Conservation (phyloP, 1,140 invertebrate species). For the Sinonovacula constricta region DNA sequence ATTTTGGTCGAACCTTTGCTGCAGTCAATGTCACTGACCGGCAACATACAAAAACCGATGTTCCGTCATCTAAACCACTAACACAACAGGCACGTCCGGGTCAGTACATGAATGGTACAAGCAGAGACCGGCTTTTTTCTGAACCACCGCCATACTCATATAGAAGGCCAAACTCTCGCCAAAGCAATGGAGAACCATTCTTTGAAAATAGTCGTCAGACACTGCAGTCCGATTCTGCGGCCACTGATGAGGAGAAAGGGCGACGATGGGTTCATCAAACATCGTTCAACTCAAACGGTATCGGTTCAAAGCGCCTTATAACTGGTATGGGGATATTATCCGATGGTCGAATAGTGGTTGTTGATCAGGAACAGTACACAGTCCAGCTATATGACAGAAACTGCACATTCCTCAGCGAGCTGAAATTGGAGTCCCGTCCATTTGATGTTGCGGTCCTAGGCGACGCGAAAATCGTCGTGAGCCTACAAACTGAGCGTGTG, state of each 20-base stretch:
- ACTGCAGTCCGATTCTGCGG: not conserved
- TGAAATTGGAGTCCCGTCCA: slow-evolving; percentile 44
- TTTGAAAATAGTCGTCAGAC: not conserved
- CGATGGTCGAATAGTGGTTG: slow-evolving; percentile 30
- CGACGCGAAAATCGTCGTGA: slow-evolving; percentile 40
- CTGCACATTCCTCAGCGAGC: slow-evolving; percentile 23
- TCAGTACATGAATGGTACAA: not conserved
- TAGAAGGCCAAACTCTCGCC: not conserved
- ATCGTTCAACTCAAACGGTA: slow-evolving; percentile 31
- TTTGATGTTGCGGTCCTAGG: slow-evolving; percentile 38
- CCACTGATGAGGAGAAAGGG: slow-evolving; percentile 21
- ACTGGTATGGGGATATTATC: slow-evolving; percentile 26
- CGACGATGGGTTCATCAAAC: slow-evolving; percentile 34
- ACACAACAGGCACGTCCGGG: too few relatives aligned
- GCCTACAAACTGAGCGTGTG: slow-evolving; percentile 49
- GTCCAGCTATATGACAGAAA: slow-evolving; percentile 33
- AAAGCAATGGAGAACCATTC: not conserved
- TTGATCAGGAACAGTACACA: slow-evolving; percentile 42
- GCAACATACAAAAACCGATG: too few relatives aligned
- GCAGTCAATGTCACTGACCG: slow-evolving; percentile 42
- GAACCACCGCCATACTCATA: not conserved
- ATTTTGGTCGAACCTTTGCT: slow-evolving; percentile 46
- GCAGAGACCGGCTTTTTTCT: too few relatives aligned
- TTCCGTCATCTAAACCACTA: too few relatives aligned
- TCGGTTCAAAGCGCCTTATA: slow-evolving; percentile 29